Base-by-base conservation (phyloP, 2,113 vertebrate genomes). In the Phalacrocorax brasilianus region DNA sequence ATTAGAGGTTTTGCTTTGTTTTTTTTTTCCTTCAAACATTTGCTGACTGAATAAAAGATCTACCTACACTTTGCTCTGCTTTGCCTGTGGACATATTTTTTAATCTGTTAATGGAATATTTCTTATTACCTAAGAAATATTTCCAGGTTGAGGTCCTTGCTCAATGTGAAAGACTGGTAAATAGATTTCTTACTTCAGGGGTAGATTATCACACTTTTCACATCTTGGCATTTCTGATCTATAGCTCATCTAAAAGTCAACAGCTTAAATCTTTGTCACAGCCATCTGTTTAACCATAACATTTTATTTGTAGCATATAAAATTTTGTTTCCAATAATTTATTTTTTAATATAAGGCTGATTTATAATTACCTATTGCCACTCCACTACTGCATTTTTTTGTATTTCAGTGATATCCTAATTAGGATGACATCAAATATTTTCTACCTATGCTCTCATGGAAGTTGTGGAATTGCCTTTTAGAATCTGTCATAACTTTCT, bases 101-200 rank as follows among this genome's bases (percentile, higher is more conserved):
- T 14, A 73, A 55, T 77, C n/a, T 49, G 6, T 70, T 88, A 78
- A 62, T 58, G 32, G 33, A 80, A 24, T 70, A 59, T 27, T 83
- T 95, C 72, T 77, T 84, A 72, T 84, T 94, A 66, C 14, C 9
- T 59, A 28, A 85, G 38, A 96, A 92, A 89, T 82, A 94, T 63
- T 85, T 11, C 55, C 53, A 77, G 26, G 22, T 47, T 95, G 61
- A 66, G 32, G 76, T 75, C 61, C n/a, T 92, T 70, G 45, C 27
- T 94, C 58, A 59, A 2, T 83, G 33, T 33, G 30, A 93, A 73
- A 45, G 16, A 59, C 40, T 85, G 38, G 45, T 55, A 95, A 96
- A 92, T 59, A 92, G 26, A 45, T 92, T 97, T 91, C 42, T 84
- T 91, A 86, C 33, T 85, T 88, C 16, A 76, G 49, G 56, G 40